Evolutionary conservation across 1,140 invertebrate genomes (phyloP).

Genomic region (Drosophila lacertosa): DNA sequence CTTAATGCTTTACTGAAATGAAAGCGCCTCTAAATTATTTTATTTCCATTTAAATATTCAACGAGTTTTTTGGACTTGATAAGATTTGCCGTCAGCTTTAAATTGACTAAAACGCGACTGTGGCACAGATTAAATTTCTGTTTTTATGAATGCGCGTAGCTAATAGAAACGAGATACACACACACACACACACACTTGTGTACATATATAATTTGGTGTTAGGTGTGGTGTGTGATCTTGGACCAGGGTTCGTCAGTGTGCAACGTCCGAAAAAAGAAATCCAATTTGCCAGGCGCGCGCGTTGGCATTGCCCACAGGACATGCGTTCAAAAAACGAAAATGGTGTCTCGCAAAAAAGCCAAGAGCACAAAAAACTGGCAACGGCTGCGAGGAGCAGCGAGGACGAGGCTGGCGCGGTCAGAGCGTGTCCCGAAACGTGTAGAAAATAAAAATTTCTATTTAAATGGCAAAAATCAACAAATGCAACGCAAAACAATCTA

Average conservation of each 20-base stretch:
- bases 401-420: no score
- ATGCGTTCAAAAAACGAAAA: conserved; percentile 67
- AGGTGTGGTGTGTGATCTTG: conserved; percentile 43
- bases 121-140: conserved; percentile 76
- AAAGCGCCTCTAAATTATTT: conserved; percentile 66
- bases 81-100: conserved; percentile 71
- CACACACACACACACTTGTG: conserved; percentile 17
- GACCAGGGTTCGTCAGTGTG: conserved; percentile 64
- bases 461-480: conserved; percentile 83
- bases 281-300: conserved; percentile 70
- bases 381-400: conserved; percentile 63
- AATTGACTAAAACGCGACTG: conserved; percentile 62
- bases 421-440: conserved; percentile 71
- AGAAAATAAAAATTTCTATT: conserved; percentile 83
- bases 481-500: conserved; percentile 82
- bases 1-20: no score
- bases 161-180: conserved; percentile 60
- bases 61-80: conserved; percentile 66
- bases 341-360: conserved; percentile 30
- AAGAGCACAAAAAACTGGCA: conserved; percentile 57
- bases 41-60: conserved; percentile 81
- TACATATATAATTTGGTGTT: conserved; percentile 1
- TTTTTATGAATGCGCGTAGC: conserved; percentile 74
- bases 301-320: conserved; percentile 66
- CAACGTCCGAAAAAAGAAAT: conserved; percentile 79